These are phyloP conservation scores for Nasonia longicornis DNA, from an alignment of 1,140 invertebrate species.

Conservation along the genomic window DNA sequence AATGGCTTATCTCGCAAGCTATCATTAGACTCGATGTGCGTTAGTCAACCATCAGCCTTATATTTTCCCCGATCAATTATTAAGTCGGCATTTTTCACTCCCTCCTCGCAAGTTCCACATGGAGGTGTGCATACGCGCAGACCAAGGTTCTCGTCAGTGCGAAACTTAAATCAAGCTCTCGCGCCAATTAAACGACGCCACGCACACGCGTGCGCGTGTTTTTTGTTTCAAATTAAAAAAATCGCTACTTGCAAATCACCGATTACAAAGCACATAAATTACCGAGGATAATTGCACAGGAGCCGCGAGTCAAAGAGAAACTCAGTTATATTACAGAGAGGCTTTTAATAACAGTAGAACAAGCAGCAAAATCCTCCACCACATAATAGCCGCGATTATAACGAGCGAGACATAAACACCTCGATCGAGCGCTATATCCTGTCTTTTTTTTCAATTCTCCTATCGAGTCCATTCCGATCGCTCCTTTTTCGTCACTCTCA, in stretches of 20 bases:
- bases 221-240: background rate
- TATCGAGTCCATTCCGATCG: background rate
- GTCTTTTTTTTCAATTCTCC: background rate
- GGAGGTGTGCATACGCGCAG: background rate
- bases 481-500: background rate
- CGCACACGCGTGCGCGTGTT: background rate
- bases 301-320: background rate
- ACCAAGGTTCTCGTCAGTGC: background rate
- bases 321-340: background rate
- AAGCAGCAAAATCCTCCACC: background rate
- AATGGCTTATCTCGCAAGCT: background rate
- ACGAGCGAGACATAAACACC: background rate
- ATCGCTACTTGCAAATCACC: background rate
- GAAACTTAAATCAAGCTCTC: background rate
- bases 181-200: background rate
- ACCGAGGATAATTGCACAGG: conserved; percentile 9
- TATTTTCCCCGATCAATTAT: background rate
- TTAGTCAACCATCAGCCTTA: background rate
- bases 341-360: background rate
- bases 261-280: conserved; percentile 1
- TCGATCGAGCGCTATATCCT: background rate
- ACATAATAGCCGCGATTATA: background rate
- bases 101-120: background rate
- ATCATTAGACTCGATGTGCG: background rate
- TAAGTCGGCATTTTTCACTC: background rate